Conservation (phyloP, 2,888 invertebrate genomes). For the Isoperla grammatica region DNA sequence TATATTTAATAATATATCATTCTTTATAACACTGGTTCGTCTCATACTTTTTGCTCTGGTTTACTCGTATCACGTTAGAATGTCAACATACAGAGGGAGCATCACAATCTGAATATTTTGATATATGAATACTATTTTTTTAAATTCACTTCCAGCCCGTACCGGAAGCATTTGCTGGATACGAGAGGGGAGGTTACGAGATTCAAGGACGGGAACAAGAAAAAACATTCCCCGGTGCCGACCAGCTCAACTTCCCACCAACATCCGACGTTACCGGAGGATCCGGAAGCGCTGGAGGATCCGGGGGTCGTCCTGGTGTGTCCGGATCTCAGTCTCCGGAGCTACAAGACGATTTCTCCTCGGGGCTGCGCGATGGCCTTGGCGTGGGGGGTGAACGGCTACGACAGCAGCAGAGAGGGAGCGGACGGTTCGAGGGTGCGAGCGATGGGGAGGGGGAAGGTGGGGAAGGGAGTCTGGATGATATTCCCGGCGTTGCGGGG, state of each 20-base stretch:
- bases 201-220: background rate
- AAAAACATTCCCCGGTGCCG: no score
- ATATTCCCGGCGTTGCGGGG: slow-evolving; percentile 38
- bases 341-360: no score
- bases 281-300: background rate
- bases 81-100: no score
- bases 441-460: background rate
- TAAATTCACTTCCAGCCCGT: slow-evolving; percentile 1
- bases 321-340: no score
- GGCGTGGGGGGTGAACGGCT: background rate
- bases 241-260: no score
- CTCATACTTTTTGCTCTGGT: no score
- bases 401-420: background rate
- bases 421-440: background rate
- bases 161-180: slow-evolving; percentile 2
- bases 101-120: no score
- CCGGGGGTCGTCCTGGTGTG: background rate
- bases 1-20: no score
- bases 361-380: no score
- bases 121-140: no score
- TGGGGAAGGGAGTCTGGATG: background rate
- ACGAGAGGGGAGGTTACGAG: slow-evolving; percentile 11
- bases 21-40: no score
- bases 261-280: background rate
- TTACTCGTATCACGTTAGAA: no score